A percentile compares a stretch with the other conserved stretches of the same genome.
phyloP scores from a whole-genome alignment of 2,888 invertebrate species.

The Prosopocoilus inquinatus region DNA sequence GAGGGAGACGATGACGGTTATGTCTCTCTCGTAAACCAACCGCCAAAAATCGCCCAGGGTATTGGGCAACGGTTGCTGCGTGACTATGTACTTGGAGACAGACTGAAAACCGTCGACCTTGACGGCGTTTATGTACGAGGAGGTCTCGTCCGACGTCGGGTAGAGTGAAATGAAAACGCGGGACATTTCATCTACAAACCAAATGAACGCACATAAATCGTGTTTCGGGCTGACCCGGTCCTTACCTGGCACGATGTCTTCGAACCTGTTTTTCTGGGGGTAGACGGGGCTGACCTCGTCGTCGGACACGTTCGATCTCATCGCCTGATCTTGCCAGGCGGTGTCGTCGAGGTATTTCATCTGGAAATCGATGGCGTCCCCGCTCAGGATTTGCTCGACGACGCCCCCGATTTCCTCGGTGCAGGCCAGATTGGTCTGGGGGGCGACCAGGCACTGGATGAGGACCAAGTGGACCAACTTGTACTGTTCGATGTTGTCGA shows the following conservation, averaged over 20 bases:
- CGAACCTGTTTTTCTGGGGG: constrained; percentile 46
- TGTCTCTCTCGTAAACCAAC: constrained; percentile 46
- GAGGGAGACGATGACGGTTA: constrained; percentile 47
- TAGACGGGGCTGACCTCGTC: constrained; percentile 19
- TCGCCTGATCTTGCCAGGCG: constrained; percentile 49
- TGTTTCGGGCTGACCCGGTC: background rate
- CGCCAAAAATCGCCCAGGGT: constrained; percentile 53
- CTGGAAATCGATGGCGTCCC: constrained; percentile 37
- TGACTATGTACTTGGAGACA: constrained; percentile 47
- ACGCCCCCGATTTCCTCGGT: constrained; percentile 29
- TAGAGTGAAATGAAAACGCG: constrained; percentile 45
- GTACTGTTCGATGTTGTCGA: constrained; percentile 51
- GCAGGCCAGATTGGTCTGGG: constrained; percentile 44
- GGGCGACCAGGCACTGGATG: constrained; percentile 46
- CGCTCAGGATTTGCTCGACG: constrained; percentile 35
- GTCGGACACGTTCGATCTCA: constrained; percentile 34
- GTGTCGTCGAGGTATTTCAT: constrained; percentile 44
- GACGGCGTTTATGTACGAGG: constrained; percentile 52
- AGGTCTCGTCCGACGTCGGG: constrained; percentile 42
- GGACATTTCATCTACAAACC: constrained; percentile 40
- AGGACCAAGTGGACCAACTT: constrained; percentile 51
- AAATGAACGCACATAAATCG: background rate
- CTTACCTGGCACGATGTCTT: constrained; percentile 45
- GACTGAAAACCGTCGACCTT: constrained; percentile 46
- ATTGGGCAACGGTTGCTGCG: constrained; percentile 51